phyloP scores from a whole-genome alignment of 2,113 vertebrate genomes.

The Seriola aureovittata region DNA sequence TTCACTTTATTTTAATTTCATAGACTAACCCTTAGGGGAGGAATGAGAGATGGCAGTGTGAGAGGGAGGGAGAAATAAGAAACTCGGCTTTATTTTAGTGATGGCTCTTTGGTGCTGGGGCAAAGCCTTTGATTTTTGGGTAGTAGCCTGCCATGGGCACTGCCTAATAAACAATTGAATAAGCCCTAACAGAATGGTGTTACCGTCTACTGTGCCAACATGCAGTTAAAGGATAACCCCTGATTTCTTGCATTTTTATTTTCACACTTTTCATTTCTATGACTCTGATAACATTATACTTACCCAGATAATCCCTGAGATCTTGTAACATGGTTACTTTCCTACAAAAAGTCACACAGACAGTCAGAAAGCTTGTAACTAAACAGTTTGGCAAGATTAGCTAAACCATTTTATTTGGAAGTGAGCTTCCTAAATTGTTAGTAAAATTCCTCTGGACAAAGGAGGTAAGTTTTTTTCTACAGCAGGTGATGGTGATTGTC shows the following conservation, averaged over 20 bases:
- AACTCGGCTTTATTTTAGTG: conserved; percentile 75
- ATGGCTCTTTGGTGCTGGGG: conserved; percentile 69
- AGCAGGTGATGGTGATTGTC: too few species aligned
- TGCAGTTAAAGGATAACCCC: conserved; percentile 5
- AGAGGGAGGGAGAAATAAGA: conserved; percentile 70
- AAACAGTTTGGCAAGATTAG: background rate
- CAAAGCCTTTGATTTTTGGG: conserved; percentile 76
- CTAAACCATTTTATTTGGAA: background rate
- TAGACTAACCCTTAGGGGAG: conserved; percentile 80
- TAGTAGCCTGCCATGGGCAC: conserved; percentile 64
- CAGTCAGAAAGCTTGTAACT: background rate
- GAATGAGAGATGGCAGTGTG: conserved; percentile 72
- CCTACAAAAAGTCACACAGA: background rate
- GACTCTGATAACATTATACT: conserved; percentile 5
- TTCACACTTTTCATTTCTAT: conserved; percentile 21
- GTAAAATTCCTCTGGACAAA: too few species aligned
- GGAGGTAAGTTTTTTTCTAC: too few species aligned
- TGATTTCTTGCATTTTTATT: conserved; percentile 18
- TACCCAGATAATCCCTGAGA: conserved; percentile 4
- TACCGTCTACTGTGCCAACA: conserved; percentile 30
- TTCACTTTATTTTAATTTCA: conserved; percentile 88
- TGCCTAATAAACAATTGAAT: conserved; percentile 71
- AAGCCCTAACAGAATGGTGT: conserved; percentile 51
- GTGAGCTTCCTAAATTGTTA: background rate
- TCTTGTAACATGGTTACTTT: background rate